Evolutionary conservation across 2,888 invertebrate genomes (phyloP), one percentile per base, ranked within the genome.

Genomic region (Tinea semifulvella): DNA sequence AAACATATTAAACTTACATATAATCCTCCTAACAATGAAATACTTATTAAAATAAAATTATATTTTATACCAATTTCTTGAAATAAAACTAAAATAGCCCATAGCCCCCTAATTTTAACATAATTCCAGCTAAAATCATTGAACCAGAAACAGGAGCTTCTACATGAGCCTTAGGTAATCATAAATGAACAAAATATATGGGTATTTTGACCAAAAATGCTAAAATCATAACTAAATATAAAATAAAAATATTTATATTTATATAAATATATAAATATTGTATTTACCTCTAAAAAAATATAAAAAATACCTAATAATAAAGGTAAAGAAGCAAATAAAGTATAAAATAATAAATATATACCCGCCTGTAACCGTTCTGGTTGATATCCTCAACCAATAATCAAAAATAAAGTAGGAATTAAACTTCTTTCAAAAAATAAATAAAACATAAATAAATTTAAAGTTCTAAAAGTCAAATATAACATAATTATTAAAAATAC

Each of bases 151-250:
- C 80, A 3, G 90, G 88, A 46, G 89, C 89, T 52, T 90, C 89
- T 1, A 90, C 88, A 85, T 90, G 89, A 68, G 89, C 89, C 44
- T 88, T 88, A 48, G 89, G 89, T 19, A 89, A 64, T 60, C 89
- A 90, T 58, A 88, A 73, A 83, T 90, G 88, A 68, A 85, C 64
- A 60, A 85, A 77, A 85, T 84, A 89, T 62, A 89, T 84, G 2
- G 89, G 89, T 57, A 89, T 82, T 68, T 89, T 89, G 2, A 89
- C 84, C 68, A 89, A 84, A 86, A 89, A 89, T 53, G 86, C 85
- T 51, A 85, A 56, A 61, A 85, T 68, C 60, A 85, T 68, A 56
- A 64, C 75, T 57, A 84, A 65, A 82, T 82, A 85, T 60, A 84
- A 65, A 56, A 83, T 58, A 60, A 69, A 72, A 51, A 65, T 65